A percentile compares a stretch with the other conserved stretches of the same genome.
phyloP scores from a whole-genome alignment of 2,888 invertebrate genomes.

The Idaea dimidiata region DNA sequence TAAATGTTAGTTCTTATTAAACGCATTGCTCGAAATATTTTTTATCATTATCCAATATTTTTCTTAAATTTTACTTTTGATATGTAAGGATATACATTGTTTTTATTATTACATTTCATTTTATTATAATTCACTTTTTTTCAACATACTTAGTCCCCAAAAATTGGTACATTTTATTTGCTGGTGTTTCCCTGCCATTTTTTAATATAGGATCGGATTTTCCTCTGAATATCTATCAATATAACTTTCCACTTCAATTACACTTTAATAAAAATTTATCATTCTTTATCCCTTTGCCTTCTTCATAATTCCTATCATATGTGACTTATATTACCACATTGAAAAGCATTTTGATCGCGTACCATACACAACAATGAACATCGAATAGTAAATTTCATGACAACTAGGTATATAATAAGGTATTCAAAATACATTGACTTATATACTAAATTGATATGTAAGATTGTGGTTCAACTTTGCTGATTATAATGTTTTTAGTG shows the following conservation, averaged over 20 bases:
- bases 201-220: neutral
- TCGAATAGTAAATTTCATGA: conserved; percentile 18
- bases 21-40: neutral
- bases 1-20: neutral
- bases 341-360: conserved; percentile 27
- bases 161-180: neutral
- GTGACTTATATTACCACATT: conserved; percentile 5
- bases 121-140: conserved; percentile 13
- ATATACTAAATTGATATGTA: conserved; percentile 65
- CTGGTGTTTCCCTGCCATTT: neutral
- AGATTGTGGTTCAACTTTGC: conserved; percentile 36
- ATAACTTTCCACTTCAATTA: neutral
- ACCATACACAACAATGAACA: conserved; percentile 33
- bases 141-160: neutral
- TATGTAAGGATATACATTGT: neutral
- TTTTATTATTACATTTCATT: neutral
- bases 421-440: conserved; percentile 40
- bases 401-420: conserved; percentile 46
- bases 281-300: neutral
- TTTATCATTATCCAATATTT: neutral
- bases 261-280: neutral
- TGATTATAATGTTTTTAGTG: conserved; percentile 5
- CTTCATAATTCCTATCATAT: conserved; percentile 10
- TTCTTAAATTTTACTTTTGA: neutral
- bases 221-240: neutral